Percentiles rank a stretch among this genome's conserved stretches.
These are phyloP conservation scores for Xiphorhynchus elegans DNA, from an alignment of 2,113 vertebrate genomes.

Conservation along the genomic window DNA sequence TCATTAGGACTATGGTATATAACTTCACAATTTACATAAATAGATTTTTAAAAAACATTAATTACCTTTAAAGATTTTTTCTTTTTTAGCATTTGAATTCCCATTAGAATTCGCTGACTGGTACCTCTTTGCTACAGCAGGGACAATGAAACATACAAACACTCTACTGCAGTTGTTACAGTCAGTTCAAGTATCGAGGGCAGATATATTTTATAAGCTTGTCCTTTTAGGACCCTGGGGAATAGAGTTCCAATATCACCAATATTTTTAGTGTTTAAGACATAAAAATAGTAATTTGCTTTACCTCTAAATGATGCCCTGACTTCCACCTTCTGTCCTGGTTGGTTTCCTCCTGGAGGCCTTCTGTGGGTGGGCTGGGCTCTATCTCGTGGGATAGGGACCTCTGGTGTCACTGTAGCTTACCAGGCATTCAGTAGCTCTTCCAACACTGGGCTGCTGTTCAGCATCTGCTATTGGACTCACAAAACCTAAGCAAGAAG, in stretches of 20 bases:
- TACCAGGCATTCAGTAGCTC: constrained; percentile 45
- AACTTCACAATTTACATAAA: not conserved
- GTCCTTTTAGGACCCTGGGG: not conserved
- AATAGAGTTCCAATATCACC: not conserved
- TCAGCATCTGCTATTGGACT: constrained; percentile 68
- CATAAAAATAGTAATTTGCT: not conserved
- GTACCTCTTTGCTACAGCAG: not conserved
- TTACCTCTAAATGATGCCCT: constrained; percentile 73
- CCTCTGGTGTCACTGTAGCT: not conserved
- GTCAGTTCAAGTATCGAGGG: not conserved
- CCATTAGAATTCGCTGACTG: not conserved
- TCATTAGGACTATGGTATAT: not conserved
- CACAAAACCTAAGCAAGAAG: constrained; percentile 70
- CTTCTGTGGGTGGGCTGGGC: constrained; percentile 15
- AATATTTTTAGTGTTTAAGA: not conserved
- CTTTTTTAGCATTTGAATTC: not conserved
- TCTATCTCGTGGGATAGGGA: constrained; percentile 1
- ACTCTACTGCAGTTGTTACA: not conserved
- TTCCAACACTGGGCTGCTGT: constrained; percentile 45
- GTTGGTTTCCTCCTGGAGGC: constrained; percentile 23
- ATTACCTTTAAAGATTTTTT: not conserved
- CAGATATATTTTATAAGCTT: not conserved
- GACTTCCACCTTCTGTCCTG: constrained; percentile 69
- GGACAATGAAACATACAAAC: not conserved
- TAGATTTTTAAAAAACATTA: not conserved